These are phyloP conservation scores for Aleiodes alternator DNA, from an alignment of 2,888 invertebrate genomes.

Conservation along the genomic window DNA sequence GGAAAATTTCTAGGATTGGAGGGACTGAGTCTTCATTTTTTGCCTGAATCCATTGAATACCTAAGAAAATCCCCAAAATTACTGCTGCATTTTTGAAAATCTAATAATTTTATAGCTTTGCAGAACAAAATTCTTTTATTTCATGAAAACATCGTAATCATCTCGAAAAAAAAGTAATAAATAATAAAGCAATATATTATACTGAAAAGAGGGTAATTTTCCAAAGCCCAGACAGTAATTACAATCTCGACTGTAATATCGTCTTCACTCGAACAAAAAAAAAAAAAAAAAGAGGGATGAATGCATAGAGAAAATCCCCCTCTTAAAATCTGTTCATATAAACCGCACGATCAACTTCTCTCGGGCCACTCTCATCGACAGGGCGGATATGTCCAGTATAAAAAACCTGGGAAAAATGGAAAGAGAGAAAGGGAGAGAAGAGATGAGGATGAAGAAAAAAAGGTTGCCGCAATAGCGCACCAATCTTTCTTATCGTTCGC, in stretches of 20 bases:
- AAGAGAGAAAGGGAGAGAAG: conserved; percentile 19
- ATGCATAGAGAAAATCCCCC: conserved; percentile 15
- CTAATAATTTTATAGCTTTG: no score
- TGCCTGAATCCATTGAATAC: no score
- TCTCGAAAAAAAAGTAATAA: no score
- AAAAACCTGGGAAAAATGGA: conserved; percentile 14
- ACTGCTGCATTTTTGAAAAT: no score
- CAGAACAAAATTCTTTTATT: no score
- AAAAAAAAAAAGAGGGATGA: conserved; percentile 13
- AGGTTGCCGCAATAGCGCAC: conserved; percentile 19
- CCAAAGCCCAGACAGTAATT: conserved; percentile 16
- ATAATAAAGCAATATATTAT: background rate
- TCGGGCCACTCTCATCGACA: conserved; percentile 41
- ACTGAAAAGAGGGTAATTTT: conserved; percentile 4
- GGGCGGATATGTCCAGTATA: conserved; percentile 46
- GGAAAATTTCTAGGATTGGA: no score
- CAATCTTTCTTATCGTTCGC: conserved; percentile 58
- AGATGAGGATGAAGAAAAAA: conserved; percentile 32
- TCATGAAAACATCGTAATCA: no score
- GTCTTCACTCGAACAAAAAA: conserved; percentile 18
- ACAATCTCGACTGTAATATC: conserved; percentile 20
- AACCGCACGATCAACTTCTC: conserved; percentile 24
- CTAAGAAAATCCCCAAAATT: no score
- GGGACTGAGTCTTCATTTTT: no score
- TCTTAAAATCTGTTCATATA: conserved; percentile 15